Conservation (phyloP, 2,797 vertebrate genomes). For the Nyctalus aviator region DNA sequence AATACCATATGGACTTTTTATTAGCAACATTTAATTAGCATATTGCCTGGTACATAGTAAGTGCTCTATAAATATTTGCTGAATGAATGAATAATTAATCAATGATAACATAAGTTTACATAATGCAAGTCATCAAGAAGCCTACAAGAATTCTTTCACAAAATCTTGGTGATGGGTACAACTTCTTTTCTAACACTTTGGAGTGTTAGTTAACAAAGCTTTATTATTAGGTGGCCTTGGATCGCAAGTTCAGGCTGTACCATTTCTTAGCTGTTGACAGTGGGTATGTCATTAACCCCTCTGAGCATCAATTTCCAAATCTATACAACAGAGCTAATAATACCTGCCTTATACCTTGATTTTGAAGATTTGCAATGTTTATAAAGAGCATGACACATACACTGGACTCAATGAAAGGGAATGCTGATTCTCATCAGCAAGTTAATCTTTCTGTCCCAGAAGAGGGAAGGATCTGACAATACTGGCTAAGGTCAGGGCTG, state of each 20-base stretch:
- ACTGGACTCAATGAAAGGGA: neutral
- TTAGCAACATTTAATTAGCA: conserved; percentile 73
- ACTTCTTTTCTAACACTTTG: conserved; percentile 32
- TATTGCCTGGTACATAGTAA: conserved; percentile 60
- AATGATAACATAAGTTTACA: conserved; percentile 61
- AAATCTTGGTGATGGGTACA: conserved; percentile 58
- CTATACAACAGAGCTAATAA: neutral
- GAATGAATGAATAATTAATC: conserved; percentile 68
- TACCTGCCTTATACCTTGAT: neutral
- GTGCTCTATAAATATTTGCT: conserved; percentile 69
- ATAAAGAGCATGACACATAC: neutral
- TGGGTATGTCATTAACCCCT: conserved; percentile 4
- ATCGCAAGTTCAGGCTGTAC: neutral
- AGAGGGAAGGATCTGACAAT: conserved; percentile 38
- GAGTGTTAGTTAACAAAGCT: conserved; percentile 31
- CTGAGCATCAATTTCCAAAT: conserved; percentile 39
- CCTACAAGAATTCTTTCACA: conserved; percentile 45
- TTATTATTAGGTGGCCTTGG: neutral
- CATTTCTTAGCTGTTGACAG: conserved; percentile 37
- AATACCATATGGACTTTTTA: conserved; percentile 73
- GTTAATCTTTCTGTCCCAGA: conserved; percentile 50
- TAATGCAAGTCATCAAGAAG: conserved; percentile 63
- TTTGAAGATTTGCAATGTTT: conserved; percentile 58
- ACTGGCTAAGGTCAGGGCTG: conserved; percentile 62
- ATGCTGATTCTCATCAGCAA: conserved; percentile 53